phyloP scores from a whole-genome alignment of 1,140 invertebrate genomes.

The Solen grandis region DNA sequence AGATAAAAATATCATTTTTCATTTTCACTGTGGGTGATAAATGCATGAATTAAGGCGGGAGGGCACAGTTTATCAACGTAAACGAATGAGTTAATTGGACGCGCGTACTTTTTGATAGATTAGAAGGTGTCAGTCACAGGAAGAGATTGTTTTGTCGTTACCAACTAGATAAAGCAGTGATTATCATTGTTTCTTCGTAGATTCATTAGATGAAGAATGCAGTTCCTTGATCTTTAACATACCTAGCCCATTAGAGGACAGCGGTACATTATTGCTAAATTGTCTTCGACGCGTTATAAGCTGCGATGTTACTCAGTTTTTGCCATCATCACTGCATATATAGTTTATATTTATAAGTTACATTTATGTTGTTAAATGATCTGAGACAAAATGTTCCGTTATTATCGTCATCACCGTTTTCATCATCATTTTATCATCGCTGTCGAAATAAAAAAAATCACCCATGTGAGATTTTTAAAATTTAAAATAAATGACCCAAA shows the following conservation, averaged over 20 bases:
- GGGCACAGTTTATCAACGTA: conserved; percentile 17
- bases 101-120: conserved; percentile 41
- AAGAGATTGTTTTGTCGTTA: conserved; percentile 15
- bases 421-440: too few species aligned
- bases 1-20: conserved; percentile 59
- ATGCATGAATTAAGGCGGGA: conserved; percentile 29
- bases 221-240: neutral
- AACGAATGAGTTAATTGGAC: conserved; percentile 49
- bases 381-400: too few species aligned
- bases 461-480: too few species aligned
- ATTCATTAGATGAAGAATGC: conserved; percentile 31
- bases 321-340: too few species aligned
- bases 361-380: too few species aligned
- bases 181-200: conserved; percentile 38
- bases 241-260: neutral
- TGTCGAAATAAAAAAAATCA: too few species aligned
- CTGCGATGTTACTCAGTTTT: too few species aligned
- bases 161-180: neutral
- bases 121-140: conserved; percentile 4
- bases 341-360: too few species aligned
- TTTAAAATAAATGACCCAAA: too few species aligned
- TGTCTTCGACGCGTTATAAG: too few species aligned
- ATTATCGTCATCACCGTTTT: too few species aligned
- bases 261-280: neutral
- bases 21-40: conserved; percentile 28